phyloP scores from a whole-genome alignment of 2,888 invertebrate species.

The Molorchus minor region DNA sequence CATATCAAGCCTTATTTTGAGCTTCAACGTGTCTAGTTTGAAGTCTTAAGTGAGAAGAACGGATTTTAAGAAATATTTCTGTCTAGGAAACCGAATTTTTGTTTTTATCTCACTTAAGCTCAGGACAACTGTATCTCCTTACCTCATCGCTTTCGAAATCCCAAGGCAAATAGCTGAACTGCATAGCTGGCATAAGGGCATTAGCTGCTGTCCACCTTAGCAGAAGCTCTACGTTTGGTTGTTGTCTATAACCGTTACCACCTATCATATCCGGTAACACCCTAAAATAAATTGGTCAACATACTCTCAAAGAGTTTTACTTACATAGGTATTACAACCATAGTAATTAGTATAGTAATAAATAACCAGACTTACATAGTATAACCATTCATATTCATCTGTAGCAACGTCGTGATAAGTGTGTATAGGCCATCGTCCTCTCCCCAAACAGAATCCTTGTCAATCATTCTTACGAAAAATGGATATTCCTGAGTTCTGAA shows the following conservation, averaged over 20 bases:
- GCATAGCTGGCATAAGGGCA: constrained; percentile 80
- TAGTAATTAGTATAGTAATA: not conserved
- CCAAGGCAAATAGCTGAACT: constrained; percentile 85
- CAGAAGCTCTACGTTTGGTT: constrained; percentile 70
- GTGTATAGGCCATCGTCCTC: constrained; percentile 75
- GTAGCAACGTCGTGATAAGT: constrained; percentile 75
- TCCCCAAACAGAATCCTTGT: constrained; percentile 78
- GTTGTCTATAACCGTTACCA: constrained; percentile 62
- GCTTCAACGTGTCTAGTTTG: too few species aligned
- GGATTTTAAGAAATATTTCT: too few species aligned
- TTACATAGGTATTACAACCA: not conserved
- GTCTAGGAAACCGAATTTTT: too few species aligned
- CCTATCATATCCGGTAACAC: constrained; percentile 85
- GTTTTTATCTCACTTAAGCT: too few species aligned
- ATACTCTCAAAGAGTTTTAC: not conserved
- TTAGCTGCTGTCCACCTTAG: constrained; percentile 83
- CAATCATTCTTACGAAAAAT: constrained; percentile 79
- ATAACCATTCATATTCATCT: constrained; percentile 66
- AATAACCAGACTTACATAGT: constrained; percentile 49
- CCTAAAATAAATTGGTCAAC: constrained; percentile 39
- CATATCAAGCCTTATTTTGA: constrained; percentile 5
- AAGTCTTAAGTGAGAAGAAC: not conserved
- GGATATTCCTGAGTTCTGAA: constrained; percentile 74
- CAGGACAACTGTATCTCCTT: too few species aligned
- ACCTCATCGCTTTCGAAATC: constrained; percentile 65